Base-by-base conservation (phyloP, 2,888 invertebrate species). In the Matsumyia berberina region DNA sequence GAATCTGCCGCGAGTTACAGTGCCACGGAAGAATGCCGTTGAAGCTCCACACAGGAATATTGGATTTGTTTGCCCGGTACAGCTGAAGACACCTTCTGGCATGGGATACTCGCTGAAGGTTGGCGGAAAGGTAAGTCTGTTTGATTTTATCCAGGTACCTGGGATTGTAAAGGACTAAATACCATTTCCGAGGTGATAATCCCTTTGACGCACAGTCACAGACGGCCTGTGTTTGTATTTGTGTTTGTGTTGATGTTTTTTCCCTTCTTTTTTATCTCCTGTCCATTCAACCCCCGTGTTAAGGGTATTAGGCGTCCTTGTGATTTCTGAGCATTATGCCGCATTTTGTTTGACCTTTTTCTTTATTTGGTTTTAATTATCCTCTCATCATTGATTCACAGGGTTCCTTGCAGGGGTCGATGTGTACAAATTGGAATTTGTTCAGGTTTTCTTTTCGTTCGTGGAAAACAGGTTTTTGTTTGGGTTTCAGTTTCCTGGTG, bases 41-140 rank as follows among this genome's bases (percentile, higher is more conserved):
- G 80, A 80, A 33, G 58, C 85, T 24, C 89, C 89, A 0, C 91
- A 91, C 88, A 88, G 95, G 86, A 95, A 96, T 90, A 95, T 94
- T 88, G 96, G 96, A 12, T 97, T 98, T 91, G 95, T 96, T 0
- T 98, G 98, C 90, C 97, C 98, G 0, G 93, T 95, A 29, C 97
- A 97, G 88, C 96, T 97, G 88, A 95, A 95, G 90, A 96, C 97
- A 60, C 96, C 96, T 0, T 94, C 95, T 86, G 94, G 93, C 82
- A 93, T 96, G 89, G 97, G 97, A 87, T 98, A 98, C 90, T 94
- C 95, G 37, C 92, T 98, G 39, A 96, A 95, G 92, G 96, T 97
- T 80, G 96, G 96, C 6, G 94, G 95, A 86, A 96, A 96, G 92
- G 93, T 95, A 58, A 89, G 90, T 66, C 19, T 35, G 4, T 53